phyloP scores from a whole-genome alignment of 2,113 vertebrate species.

The Hippocampus comes region DNA sequence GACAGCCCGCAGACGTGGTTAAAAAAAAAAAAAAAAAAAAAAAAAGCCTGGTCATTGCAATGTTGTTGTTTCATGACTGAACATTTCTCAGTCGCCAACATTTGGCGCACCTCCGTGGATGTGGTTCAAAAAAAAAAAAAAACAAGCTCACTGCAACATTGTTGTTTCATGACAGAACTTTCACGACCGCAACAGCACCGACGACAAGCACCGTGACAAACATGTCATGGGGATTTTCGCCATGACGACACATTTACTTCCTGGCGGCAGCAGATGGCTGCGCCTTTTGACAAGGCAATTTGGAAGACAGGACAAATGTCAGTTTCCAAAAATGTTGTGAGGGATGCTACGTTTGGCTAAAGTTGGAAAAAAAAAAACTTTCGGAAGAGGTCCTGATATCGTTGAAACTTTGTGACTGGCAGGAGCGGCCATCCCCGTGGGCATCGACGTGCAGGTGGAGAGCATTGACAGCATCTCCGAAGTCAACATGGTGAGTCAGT shows the following conservation, averaged over 20 bases:
- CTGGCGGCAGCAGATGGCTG: background rate
- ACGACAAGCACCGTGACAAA: too few species aligned
- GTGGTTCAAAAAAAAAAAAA: too few species aligned
- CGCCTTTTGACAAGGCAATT: background rate
- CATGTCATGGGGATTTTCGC: too few species aligned
- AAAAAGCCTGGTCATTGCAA: background rate
- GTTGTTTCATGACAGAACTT: too few species aligned
- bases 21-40: background rate
- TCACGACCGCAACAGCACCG: too few species aligned
- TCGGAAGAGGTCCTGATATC: background rate
- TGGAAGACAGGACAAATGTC: background rate
- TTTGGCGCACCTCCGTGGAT: too few species aligned
- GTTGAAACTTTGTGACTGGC: slow-evolving; percentile 12
- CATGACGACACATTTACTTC: background rate
- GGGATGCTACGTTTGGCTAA: too few species aligned
- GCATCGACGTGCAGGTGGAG: slow-evolving; percentile 89
- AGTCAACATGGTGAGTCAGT: slow-evolving; percentile 84
- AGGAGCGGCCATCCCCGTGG: slow-evolving; percentile 85
- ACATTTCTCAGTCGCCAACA: too few species aligned
- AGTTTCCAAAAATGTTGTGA: too few species aligned
- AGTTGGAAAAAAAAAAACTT: too few species aligned
- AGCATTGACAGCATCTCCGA: slow-evolving; percentile 94
- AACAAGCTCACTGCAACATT: too few species aligned
- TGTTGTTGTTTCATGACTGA: too few species aligned
- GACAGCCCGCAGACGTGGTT: background rate